These are phyloP conservation scores for Chaitophorus viminalis DNA, from an alignment of 2,888 invertebrate genomes.

Conservation along the genomic window DNA sequence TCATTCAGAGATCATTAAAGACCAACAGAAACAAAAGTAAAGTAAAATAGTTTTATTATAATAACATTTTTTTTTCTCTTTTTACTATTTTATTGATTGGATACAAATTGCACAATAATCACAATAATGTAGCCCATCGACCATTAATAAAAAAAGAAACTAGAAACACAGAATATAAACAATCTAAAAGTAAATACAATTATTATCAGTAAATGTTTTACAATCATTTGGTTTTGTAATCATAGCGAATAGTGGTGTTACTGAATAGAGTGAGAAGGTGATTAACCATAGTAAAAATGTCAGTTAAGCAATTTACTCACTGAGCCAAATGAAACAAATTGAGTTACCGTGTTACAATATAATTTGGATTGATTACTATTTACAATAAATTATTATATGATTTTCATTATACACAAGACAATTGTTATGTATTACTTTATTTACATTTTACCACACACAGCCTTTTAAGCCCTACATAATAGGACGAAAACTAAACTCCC, in stretches of 20 bases:
- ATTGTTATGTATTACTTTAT: slow-evolving; percentile 45
- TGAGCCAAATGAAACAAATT: slow-evolving; percentile 5
- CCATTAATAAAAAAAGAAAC: slow-evolving; percentile 9
- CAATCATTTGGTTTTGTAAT: background rate
- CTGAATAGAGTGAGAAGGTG: slow-evolving; percentile 34
- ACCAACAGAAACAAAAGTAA: background rate
- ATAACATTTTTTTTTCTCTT: slow-evolving; percentile 22
- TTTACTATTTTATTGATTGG: slow-evolving; percentile 10
- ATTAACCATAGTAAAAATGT: slow-evolving; percentile 21
- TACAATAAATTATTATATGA: slow-evolving; percentile 53
- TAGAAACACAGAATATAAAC: background rate
- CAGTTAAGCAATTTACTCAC: slow-evolving; percentile 7
- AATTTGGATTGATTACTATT: slow-evolving; percentile 38
- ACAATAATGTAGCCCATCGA: background rate
- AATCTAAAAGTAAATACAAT: slow-evolving; percentile 22
- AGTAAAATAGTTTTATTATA: slow-evolving; percentile 48
- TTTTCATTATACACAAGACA: slow-evolving; percentile 16
- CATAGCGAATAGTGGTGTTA: background rate
- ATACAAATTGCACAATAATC: slow-evolving; percentile 26
- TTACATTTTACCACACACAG: slow-evolving; percentile 58
- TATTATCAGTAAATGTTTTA: background rate
- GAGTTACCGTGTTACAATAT: slow-evolving; percentile 34
- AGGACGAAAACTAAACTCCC: slow-evolving; percentile 41
- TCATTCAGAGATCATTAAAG: background rate
- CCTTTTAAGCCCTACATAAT: slow-evolving; percentile 55